Conservation (phyloP, 2,888 invertebrate genomes). For the Lobophora halterata region DNA sequence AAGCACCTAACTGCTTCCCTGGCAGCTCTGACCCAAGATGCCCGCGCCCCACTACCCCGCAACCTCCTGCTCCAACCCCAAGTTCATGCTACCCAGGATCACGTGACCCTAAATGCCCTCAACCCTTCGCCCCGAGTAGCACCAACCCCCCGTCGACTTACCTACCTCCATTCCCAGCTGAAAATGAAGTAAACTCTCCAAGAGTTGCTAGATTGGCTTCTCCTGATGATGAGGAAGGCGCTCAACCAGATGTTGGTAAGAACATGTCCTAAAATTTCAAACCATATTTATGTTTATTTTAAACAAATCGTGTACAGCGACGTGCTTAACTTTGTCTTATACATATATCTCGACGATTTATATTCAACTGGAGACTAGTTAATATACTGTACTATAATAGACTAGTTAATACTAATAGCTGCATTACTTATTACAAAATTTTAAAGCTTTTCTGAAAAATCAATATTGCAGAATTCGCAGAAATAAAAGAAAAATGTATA, state of each 20-base stretch:
- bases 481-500: too few relatives aligned
- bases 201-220: constrained; percentile 49
- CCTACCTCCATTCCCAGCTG: constrained; percentile 68
- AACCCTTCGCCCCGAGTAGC: constrained; percentile 66
- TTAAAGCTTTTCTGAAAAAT: too few relatives aligned
- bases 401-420: too few relatives aligned
- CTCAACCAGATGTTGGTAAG: constrained; percentile 58
- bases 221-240: constrained; percentile 52
- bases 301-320: too few relatives aligned
- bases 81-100: constrained; percentile 69
- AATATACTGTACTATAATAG: too few relatives aligned
- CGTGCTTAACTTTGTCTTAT: too few relatives aligned
- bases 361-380: too few relatives aligned
- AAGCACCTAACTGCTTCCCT: constrained; percentile 36
- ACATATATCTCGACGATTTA: too few relatives aligned
- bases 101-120: constrained; percentile 63
- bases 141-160: constrained; percentile 71
- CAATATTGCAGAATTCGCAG: too few relatives aligned
- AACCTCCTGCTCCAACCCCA: constrained; percentile 52
- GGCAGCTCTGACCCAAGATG: constrained; percentile 36
- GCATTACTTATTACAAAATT: too few relatives aligned
- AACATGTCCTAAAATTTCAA: background rate
- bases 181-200: constrained; percentile 59
- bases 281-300: too few relatives aligned
- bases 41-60: constrained; percentile 12